A percentile compares a stretch with the other conserved stretches of the same genome.
Evolutionary conservation across 1,140 invertebrate genomes (phyloP).

Genomic region (Drosophila guanche): DNA sequence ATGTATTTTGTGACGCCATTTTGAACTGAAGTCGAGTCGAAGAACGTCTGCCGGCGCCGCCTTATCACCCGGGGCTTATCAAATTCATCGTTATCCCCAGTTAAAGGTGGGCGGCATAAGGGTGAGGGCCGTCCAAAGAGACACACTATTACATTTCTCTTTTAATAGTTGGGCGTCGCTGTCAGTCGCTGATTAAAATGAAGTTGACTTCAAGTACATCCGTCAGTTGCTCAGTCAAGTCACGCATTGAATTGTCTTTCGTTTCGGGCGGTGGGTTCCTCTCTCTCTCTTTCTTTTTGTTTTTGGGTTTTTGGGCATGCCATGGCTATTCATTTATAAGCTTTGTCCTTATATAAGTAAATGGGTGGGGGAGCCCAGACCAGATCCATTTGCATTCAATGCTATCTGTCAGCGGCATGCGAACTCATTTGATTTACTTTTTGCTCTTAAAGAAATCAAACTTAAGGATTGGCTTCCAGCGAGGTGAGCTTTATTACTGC

Average conservation of each 20-base stretch:
- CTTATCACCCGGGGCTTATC: constrained; percentile 76
- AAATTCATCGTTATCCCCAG: constrained; percentile 65
- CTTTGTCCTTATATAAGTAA: constrained; percentile 16
- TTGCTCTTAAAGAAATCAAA: constrained; percentile 52
- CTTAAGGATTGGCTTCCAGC: constrained; percentile 24
- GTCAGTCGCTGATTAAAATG: constrained; percentile 76
- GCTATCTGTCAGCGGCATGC: constrained; percentile 69
- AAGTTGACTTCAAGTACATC: constrained; percentile 72
- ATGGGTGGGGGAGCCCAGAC: not conserved
- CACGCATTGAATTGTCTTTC: constrained; percentile 71
- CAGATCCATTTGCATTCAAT: constrained; percentile 13
- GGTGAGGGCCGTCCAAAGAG: not conserved
- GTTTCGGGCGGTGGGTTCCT: constrained; percentile 17
- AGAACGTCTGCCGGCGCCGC: constrained; percentile 50
- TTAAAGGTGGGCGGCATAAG: constrained; percentile 6
- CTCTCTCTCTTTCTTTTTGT: constrained; percentile 4
- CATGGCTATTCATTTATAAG: constrained; percentile 10
- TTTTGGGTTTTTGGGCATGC: constrained; percentile 24
- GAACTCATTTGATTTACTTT: constrained; percentile 74
- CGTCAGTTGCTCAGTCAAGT: constrained; percentile 69
- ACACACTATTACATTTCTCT: constrained; percentile 69
- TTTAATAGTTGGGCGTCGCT: constrained; percentile 54
- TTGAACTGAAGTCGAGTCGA: constrained; percentile 58
- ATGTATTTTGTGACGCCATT: constrained; percentile 81
- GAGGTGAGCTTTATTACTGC: constrained; percentile 46